Percentiles rank a stretch among this genome's conserved stretches.
These are phyloP conservation scores for Carpatolechia fugitivella DNA, from an alignment of 2,888 invertebrate genomes.

Conservation along the genomic window DNA sequence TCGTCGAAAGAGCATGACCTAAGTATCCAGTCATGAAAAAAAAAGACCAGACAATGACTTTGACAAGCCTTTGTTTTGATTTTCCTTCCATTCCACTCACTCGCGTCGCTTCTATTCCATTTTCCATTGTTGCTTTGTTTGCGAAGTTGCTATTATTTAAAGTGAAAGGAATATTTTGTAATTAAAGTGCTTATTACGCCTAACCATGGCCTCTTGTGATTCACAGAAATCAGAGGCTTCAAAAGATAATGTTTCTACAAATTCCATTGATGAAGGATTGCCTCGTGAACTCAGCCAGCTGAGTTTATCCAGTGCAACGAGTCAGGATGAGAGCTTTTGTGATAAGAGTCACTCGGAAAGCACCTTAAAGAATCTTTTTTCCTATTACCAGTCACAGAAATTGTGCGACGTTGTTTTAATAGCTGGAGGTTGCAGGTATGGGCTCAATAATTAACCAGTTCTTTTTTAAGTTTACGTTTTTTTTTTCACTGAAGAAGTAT, in stretches of 20 bases:
- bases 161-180: slow-evolving; percentile 8
- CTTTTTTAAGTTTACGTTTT: slow-evolving; percentile 7
- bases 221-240: slow-evolving; percentile 60
- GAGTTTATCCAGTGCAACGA: slow-evolving; percentile 82
- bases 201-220: slow-evolving; percentile 66
- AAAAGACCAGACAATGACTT: background rate
- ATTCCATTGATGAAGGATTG: slow-evolving; percentile 77
- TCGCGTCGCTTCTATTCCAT: slow-evolving; percentile 12
- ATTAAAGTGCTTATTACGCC: slow-evolving; percentile 5
- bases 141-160: slow-evolving; percentile 13
- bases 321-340: slow-evolving; percentile 88
- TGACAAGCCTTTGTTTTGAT: slow-evolving; percentile 14
- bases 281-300: slow-evolving; percentile 83
- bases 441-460: slow-evolving; percentile 26
- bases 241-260: slow-evolving; percentile 72
- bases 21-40: background rate
- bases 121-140: slow-evolving; percentile 25
- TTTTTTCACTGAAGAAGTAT: background rate
- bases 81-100: slow-evolving; percentile 12
- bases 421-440: slow-evolving; percentile 85
- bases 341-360: slow-evolving; percentile 89
- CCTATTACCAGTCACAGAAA: slow-evolving; percentile 88
- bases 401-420: slow-evolving; percentile 93
- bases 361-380: slow-evolving; percentile 89
- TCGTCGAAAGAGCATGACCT: background rate